Evolutionary conservation across 2,113 vertebrate genomes (phyloP), one percentile per base, ranked within the genome.

Genomic region (Hippoglossus stenolepis): DNA sequence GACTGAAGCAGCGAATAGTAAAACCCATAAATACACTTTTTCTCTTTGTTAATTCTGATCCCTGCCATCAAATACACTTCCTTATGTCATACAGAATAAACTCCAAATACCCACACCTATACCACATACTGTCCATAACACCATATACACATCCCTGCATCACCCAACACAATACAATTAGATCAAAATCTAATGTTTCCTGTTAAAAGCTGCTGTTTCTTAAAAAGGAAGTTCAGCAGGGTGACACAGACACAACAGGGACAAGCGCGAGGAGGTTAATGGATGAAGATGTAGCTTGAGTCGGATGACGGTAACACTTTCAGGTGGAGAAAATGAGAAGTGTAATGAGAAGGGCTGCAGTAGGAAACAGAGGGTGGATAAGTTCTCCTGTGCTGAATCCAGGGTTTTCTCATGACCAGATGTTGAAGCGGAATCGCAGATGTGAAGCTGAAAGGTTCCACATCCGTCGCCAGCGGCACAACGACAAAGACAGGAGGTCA

Each of bases 391-490:
- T 65, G 64, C 24, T 60, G 28, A 56, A 57, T 77, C 65, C 69
- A 80, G 45, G 13, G 28, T 62, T 73, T 58, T 79, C 20, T 65
- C 18, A 9, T 9, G 18, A 59, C 70, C 91, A 89, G 87, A 89
- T 87, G 84, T 84, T 21, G 40, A 64, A 81, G 21, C 2, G 49
- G 63, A 75, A 77, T 69, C 0, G 0, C 88, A 91, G 84, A 85
- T 91, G 89, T 85, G 65, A n/a, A 67, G 59, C 63, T 79, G 31
- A n/a, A 65, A 53, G 62, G 57, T 73, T 80, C 56, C 74, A 85
- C 85, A 82, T 87, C 87, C 24, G 26, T n/a, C 15, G 72, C 74
- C 65, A 23, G 62, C 51, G 68, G 80, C 74, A 83, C 57, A 79
- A 43, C 61, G 73, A 83, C 79, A 89, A 83, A 77, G 56, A 76